A percentile compares a stretch with the other conserved stretches of the same genome.
Evolutionary conservation across 2,113 vertebrate genomes (phyloP).

Genomic region (Sphyrna mokarran): DNA sequence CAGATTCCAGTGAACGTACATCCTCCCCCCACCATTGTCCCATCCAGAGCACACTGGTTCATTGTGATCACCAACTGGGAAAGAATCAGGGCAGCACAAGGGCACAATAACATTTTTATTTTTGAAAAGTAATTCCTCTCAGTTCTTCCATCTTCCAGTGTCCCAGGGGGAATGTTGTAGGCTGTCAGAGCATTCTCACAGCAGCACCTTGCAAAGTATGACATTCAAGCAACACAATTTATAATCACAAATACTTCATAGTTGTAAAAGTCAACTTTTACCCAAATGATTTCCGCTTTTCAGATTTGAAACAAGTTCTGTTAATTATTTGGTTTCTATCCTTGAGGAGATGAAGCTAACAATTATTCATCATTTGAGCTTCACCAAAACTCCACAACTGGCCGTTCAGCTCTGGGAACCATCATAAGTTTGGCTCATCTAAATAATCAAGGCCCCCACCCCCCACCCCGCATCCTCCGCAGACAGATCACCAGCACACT

Average conservation of each 20-base stretch:
- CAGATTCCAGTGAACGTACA: neutral
- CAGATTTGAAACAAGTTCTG: neutral
- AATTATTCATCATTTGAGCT: neutral
- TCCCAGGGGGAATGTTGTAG: neutral
- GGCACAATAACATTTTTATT: neutral
- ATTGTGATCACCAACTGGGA: neutral
- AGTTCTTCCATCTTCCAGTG: neutral
- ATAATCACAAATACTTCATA: neutral
- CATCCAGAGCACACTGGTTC: neutral
- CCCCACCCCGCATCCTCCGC: neutral
- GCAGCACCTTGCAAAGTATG: neutral
- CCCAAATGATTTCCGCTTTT: neutral
- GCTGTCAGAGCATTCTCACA: neutral
- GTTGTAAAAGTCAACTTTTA: neutral
- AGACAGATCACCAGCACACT: neutral
- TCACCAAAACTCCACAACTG: neutral
- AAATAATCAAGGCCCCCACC: neutral
- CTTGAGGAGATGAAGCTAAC: neutral
- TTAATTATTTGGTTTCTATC: neutral
- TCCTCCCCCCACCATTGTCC: neutral
- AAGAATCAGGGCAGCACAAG: neutral
- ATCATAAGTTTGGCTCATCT: neutral
- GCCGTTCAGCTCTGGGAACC: neutral
- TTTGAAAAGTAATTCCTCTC: neutral
- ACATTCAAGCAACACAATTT: neutral